Conservation (phyloP, 2,888 invertebrate species). For the Keiferia lycopersicella region DNA sequence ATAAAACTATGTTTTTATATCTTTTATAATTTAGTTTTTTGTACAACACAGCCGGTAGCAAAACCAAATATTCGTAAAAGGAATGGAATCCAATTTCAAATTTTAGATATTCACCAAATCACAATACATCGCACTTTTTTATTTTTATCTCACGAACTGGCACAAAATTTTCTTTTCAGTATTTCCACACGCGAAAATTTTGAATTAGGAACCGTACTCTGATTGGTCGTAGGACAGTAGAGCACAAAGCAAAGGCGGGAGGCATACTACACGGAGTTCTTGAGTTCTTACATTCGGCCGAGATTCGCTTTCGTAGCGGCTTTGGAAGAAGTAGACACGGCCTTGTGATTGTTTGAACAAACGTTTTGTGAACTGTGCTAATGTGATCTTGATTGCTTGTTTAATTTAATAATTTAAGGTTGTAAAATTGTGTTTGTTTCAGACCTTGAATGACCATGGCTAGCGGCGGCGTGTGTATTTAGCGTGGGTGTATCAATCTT, state of each 20-base stretch:
- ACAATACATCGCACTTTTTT: not conserved
- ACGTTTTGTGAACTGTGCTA: conserved; percentile 20
- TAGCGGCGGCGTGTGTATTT: too few relatives aligned
- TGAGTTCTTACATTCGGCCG: conserved; percentile 67
- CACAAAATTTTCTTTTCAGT: not conserved
- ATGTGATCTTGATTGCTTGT: conserved; percentile 15
- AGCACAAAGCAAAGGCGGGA: conserved; percentile 69
- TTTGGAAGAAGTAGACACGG: conserved; percentile 61
- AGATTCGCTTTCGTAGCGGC: conserved; percentile 75
- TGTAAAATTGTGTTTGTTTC: not conserved
- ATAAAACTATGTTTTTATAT: too few relatives aligned
- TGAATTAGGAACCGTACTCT: conserved; percentile 37
- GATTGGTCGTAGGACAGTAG: conserved; percentile 54
- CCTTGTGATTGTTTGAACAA: conserved; percentile 40
- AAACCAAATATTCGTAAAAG: not conserved
- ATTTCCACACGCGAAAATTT: conserved; percentile 2
- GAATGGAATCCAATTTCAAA: not conserved
- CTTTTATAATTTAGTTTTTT: not conserved
- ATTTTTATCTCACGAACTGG: not conserved
- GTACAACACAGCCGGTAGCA: not conserved
- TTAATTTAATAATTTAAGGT: conserved; percentile 7
- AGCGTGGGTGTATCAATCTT: not conserved
- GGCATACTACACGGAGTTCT: conserved; percentile 71
- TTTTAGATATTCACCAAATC: not conserved
- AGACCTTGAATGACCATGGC: conserved; percentile 5